Conservation (phyloP, 2,797 vertebrate genomes). For the Enteromius viviparus region DNA sequence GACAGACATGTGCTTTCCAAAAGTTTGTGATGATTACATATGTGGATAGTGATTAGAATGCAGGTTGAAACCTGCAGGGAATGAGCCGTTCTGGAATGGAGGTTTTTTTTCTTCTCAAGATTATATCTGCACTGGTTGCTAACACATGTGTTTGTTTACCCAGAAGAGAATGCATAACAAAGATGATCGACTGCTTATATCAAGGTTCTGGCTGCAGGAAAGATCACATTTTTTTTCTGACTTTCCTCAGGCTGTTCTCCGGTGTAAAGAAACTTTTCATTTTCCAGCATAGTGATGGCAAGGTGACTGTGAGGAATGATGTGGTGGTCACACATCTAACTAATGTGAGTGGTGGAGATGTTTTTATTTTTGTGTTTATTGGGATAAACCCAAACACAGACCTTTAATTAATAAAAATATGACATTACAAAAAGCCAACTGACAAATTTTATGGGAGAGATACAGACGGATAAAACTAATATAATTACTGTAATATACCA, state of each 20-base stretch:
- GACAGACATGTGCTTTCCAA: neutral
- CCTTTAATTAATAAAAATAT: neutral
- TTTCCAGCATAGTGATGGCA: constrained; percentile 92
- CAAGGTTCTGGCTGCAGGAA: neutral
- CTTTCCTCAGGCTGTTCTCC: constrained; percentile 89
- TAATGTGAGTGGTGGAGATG: constrained; percentile 84
- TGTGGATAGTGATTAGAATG: neutral
- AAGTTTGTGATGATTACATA: neutral
- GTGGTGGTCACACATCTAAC: constrained; percentile 95
- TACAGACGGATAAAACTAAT: neutral
- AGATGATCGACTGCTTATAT: neutral
- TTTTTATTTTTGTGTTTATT: neutral
- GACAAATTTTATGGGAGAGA: neutral
- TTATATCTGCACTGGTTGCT: neutral
- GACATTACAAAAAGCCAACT: neutral
- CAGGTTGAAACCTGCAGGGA: constrained; percentile 27
- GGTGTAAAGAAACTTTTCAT: constrained; percentile 96
- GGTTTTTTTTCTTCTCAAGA: neutral
- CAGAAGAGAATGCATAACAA: neutral
- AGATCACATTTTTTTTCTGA: constrained; percentile 16
- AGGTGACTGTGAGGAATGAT: constrained; percentile 89
- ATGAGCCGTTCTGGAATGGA: constrained; percentile 9
- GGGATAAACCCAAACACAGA: neutral
- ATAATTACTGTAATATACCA: too few relatives aligned
- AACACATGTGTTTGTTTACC: neutral